Evolutionary conservation across 2,113 vertebrate genomes (phyloP).

Genomic region (Coracopsis vasa): DNA sequence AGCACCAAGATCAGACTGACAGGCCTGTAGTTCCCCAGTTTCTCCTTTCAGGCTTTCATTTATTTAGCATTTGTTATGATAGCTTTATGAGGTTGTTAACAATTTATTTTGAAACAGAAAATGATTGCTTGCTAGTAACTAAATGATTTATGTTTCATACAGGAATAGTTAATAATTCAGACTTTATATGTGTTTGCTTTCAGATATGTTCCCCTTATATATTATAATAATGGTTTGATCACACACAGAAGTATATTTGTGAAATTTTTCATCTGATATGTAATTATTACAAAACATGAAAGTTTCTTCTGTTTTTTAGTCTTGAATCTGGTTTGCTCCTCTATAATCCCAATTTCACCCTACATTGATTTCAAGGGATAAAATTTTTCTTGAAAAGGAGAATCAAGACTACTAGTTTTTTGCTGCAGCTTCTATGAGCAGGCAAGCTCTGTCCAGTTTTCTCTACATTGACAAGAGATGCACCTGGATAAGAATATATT

Average conservation of each 20-base stretch:
- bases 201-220: neutral
- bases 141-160: neutral
- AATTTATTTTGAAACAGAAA: neutral
- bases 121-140: neutral
- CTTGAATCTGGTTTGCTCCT: neutral
- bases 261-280: neutral
- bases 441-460: neutral
- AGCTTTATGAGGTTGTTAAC: neutral
- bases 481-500: neutral
- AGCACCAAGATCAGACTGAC: neutral
- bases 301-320: neutral
- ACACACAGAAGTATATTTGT: neutral
- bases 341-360: neutral
- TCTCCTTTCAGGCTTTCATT: neutral
- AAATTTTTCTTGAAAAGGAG: neutral
- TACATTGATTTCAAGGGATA: neutral
- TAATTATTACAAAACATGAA: neutral
- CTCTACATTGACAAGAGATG: neutral
- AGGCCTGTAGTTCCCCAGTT: neutral
- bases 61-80: neutral
- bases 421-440: neutral
- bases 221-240: neutral
- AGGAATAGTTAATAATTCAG: neutral
- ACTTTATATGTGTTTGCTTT: neutral
- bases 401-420: neutral